Conservation (phyloP, 2,113 vertebrate genomes). For the Oreochromis niloticus region DNA sequence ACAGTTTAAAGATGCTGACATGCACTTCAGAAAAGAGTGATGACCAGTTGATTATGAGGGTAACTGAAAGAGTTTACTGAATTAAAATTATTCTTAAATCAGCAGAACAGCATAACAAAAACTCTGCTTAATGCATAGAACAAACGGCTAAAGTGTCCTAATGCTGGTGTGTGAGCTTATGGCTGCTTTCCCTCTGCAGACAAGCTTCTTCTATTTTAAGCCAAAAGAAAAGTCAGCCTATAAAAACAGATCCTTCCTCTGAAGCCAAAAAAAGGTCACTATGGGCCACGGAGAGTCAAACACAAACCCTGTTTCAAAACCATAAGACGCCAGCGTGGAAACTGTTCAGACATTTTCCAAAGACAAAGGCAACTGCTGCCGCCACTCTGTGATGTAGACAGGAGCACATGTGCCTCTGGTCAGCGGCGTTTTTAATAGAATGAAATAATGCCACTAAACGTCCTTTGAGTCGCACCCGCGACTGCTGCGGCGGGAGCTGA, state of each 20-base stretch:
- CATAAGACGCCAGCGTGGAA: conserved; percentile 7
- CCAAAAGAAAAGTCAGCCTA: conserved; percentile 18
- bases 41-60: background rate
- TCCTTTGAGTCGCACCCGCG: conserved; percentile 15
- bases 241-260: conserved; percentile 35
- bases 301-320: conserved; percentile 8
- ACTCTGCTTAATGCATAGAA: background rate
- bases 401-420: background rate
- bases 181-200: background rate
- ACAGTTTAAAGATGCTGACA: background rate
- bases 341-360: conserved; percentile 33
- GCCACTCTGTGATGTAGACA: conserved; percentile 7
- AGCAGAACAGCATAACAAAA: background rate
- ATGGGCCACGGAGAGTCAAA: background rate
- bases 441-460: conserved; percentile 17
- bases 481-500: background rate
- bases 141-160: background rate
- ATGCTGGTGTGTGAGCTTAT: background rate
- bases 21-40: background rate
- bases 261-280: conserved; percentile 17
- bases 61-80: background rate
- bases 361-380: conserved; percentile 37
- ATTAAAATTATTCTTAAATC: background rate
- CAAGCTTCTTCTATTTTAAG: conserved; percentile 27
- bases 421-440: background rate